Evolutionary conservation across 2,797 vertebrate genomes (phyloP).

Genomic region (Eulemur coronatus): DNA sequence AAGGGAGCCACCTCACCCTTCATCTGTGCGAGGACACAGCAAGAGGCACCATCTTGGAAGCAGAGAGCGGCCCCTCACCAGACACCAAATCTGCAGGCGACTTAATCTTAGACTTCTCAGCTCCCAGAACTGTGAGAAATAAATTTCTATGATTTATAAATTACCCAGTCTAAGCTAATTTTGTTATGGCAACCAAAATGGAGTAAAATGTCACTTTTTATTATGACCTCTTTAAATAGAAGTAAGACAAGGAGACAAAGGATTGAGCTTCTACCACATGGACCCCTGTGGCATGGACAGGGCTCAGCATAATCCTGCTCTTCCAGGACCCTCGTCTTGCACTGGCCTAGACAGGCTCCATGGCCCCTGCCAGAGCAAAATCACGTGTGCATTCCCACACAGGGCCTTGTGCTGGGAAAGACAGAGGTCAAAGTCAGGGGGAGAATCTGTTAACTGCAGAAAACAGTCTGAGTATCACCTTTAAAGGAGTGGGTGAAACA

Average conservation of each 20-base stretch:
- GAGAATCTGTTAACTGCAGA: neutral
- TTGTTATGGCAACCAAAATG: neutral
- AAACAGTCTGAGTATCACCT: neutral
- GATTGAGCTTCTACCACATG: too few species aligned
- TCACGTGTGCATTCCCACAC: neutral
- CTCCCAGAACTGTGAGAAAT: neutral
- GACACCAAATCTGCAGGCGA: neutral
- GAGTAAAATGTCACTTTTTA: neutral
- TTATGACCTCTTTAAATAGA: neutral
- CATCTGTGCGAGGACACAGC: accelerated
- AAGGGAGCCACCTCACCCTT: neutral
- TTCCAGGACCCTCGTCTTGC: neutral
- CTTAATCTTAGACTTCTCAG: neutral
- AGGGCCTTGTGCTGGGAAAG: neutral
- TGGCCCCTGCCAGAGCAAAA: neutral
- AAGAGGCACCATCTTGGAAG: neutral
- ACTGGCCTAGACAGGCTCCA: neutral
- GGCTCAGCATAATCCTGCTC: neutral
- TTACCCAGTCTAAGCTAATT: neutral
- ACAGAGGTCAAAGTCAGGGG: neutral
- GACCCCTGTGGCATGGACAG: neutral
- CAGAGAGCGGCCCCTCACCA: neutral
- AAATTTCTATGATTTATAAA: neutral
- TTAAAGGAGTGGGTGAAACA: neutral
- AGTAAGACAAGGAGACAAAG: neutral